Evolutionary conservation across 2,888 invertebrate species (phyloP), one percentile per base, ranked within the genome.

Genomic region (Netelia fuscicornis): DNA sequence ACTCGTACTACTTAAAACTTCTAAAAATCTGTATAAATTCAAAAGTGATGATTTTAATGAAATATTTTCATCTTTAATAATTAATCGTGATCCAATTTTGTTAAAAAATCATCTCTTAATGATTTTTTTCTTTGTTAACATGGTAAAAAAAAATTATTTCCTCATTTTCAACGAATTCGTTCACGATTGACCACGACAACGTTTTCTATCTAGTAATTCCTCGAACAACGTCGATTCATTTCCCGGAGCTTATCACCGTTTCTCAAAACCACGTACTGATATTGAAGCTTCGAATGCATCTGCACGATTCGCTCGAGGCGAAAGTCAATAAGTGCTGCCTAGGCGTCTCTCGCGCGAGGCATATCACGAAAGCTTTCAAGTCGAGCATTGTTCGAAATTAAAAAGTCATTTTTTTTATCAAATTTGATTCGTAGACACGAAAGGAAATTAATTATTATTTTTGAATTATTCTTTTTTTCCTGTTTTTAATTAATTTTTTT

Each of bases 271-370:
- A 20, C 78, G 25, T 67, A 54, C 77, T 60, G 78, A 83, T 78
- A 52, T 60, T 56, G 10, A n/a, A 42, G 30, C 48, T 44, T 42
- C 52, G 67, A 72, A 83, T 83, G 81, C 81, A 70, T 42, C 68
- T 60, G 78, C 83, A 83, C 78, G 78, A 78, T 83, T 72, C 67
- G 72, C 72, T 74, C 72, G 42, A 44, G 78, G 78, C 72, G 74
- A 83, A 83, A 72, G 72, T 83, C 72, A 78, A 83, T 83, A 74
- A 83, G 72, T 71, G 54, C 62, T 42, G 81, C 54, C 62, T 54
- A 62, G 75, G 54, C 76, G 13, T 71, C 70, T 71, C 64, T 17
- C 42, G 76, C 76, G 58, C 54, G 64, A 30, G 70, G 65, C 65
- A 52, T 13, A 42, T 37, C 37, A 37, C 37, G 37, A 58, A 37